Percentiles rank a stretch among this genome's conserved stretches.
These are phyloP conservation scores for Cathartes aura DNA, from an alignment of 2,113 vertebrate species.

Conservation along the genomic window DNA sequence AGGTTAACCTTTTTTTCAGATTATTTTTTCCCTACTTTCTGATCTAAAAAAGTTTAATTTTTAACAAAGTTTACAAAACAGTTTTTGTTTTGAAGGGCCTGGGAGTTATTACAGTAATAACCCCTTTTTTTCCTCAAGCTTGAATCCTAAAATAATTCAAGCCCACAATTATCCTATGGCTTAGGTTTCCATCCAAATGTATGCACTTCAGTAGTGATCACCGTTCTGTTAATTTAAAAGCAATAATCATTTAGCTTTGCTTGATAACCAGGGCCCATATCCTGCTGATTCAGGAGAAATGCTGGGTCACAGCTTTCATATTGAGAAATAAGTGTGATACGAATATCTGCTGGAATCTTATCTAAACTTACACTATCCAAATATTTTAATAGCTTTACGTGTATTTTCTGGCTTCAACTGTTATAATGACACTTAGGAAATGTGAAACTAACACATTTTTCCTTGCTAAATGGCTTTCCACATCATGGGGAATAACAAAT, in stretches of 20 bases:
- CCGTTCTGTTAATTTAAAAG: constrained; percentile 21
- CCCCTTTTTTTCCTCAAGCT: background rate
- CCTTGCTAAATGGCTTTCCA: background rate
- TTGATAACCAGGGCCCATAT: background rate
- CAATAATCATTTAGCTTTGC: background rate
- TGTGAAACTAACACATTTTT: constrained; percentile 43
- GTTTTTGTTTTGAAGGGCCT: background rate
- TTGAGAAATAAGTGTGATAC: background rate
- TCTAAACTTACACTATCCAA: background rate
- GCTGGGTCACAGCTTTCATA: background rate
- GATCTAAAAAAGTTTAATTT: background rate
- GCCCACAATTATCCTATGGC: background rate
- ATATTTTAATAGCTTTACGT: background rate
- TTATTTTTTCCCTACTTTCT: background rate
- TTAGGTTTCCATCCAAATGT: background rate
- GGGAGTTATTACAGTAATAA: background rate
- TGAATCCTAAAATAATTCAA: constrained; percentile 18
- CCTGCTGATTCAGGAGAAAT: background rate
- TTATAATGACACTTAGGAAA: constrained; percentile 37
- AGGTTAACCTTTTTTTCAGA: background rate
- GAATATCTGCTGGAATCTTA: background rate
- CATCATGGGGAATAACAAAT: background rate
- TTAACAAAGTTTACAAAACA: background rate
- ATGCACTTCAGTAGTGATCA: background rate
- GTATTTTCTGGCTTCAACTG: constrained; percentile 17